Percentiles rank a stretch among this genome's conserved stretches.
Conservation (phyloP, 2,797 vertebrate genomes). For the Sciurus vulgaris region DNA sequence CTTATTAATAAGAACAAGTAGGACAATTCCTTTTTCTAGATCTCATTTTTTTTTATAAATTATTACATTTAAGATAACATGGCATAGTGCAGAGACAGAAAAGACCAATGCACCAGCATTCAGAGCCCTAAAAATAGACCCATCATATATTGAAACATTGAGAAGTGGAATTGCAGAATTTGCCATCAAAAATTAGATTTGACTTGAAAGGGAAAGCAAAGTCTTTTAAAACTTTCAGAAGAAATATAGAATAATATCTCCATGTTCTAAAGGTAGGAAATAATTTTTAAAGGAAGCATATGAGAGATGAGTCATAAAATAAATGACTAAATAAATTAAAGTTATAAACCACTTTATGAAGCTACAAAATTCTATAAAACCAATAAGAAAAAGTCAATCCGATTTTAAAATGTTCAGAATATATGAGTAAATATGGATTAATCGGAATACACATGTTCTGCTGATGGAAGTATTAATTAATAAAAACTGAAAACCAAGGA, state of each 20-base stretch:
- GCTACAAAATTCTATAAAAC: not conserved
- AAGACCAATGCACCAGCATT: not conserved
- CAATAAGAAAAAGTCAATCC: not conserved
- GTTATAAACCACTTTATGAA: not conserved
- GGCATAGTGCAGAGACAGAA: not conserved
- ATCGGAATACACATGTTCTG: not conserved
- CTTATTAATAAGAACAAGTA: not conserved
- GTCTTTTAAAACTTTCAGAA: conserved; percentile 16
- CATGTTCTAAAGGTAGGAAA: not conserved
- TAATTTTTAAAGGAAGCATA: not conserved
- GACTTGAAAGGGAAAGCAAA: conserved; percentile 20
- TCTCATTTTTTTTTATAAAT: not conserved
- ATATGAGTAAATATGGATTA: no score
- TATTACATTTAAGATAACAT: not conserved
- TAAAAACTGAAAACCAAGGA: not conserved
- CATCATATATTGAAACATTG: not conserved
- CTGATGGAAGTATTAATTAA: not conserved
- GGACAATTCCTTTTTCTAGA: not conserved
- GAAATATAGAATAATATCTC: conserved; percentile 14
- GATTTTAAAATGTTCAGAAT: conserved; percentile 8
- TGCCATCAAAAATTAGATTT: conserved; percentile 31
- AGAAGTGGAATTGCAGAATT: not conserved
- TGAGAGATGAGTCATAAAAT: not conserved
- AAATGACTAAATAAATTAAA: not conserved
- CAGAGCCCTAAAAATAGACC: not conserved